Conservation (phyloP, 1,140 invertebrate genomes). For the Magallana angulata region DNA sequence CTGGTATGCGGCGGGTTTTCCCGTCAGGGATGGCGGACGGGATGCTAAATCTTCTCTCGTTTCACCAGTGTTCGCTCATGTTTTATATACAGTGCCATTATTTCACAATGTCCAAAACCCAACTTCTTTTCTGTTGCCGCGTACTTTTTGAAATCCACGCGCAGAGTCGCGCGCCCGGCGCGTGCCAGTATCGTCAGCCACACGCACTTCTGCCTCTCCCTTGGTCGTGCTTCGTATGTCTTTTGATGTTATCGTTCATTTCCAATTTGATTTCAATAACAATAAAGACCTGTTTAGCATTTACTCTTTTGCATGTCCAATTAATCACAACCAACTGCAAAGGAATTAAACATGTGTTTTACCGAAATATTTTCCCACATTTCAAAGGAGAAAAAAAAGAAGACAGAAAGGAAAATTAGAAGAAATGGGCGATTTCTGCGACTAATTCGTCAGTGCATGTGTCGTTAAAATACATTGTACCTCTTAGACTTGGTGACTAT, state of each 20-base stretch:
- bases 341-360: slow-evolving; percentile 33
- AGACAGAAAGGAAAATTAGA: too few relatives aligned
- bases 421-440: too few relatives aligned
- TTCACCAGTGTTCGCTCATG: slow-evolving; percentile 1
- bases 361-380: slow-evolving; percentile 1
- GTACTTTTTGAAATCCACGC: not conserved
- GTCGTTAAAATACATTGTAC: too few relatives aligned
- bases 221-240: slow-evolving; percentile 1
- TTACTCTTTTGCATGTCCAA: slow-evolving; percentile 27
- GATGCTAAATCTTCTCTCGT: not conserved
- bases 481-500: too few relatives aligned
- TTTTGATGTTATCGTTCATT: slow-evolving; percentile 33
- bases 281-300: slow-evolving; percentile 30
- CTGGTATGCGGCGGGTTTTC: not conserved
- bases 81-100: slow-evolving; percentile 10
- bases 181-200: slow-evolving; percentile 18
- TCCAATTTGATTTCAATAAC: slow-evolving; percentile 33
- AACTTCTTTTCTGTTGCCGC: not conserved
- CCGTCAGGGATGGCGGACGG: not conserved
- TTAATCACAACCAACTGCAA: slow-evolving; percentile 21
- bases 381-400: not conserved
- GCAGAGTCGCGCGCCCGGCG: slow-evolving; percentile 5
- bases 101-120: slow-evolving; percentile 2
- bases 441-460: too few relatives aligned
- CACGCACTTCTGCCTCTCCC: not conserved